A percentile compares a stretch with the other conserved stretches of the same genome.
Evolutionary conservation across 2,113 vertebrate genomes (phyloP).

Genomic region (Ochotona curzoniae): DNA sequence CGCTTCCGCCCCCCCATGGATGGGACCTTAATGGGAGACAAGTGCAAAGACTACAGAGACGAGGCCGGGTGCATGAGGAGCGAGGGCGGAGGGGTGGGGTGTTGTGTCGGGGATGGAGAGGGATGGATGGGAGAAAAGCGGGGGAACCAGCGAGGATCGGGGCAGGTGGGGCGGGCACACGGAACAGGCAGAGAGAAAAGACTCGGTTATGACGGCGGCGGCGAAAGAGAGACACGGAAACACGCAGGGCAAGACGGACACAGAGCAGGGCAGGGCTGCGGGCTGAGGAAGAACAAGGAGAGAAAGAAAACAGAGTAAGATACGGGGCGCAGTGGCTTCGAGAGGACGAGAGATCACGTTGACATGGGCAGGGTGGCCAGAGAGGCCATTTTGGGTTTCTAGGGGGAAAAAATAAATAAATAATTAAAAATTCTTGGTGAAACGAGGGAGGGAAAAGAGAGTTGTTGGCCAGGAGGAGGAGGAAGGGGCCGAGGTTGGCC

Average conservation of each 20-base stretch:
- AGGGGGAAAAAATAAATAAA: constrained; percentile 35
- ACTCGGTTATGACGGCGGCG: constrained; percentile 61
- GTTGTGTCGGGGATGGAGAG: not conserved
- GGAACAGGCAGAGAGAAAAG: constrained; percentile 57
- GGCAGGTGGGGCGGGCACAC: not conserved
- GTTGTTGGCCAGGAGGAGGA: constrained; percentile 80
- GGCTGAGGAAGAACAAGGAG: constrained; percentile 18
- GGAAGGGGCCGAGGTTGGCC: constrained; percentile 80
- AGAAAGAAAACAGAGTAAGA: constrained; percentile 54
- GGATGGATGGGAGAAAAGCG: constrained; percentile 33
- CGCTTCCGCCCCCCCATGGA: constrained; percentile 89
- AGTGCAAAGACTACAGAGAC: constrained; percentile 90
- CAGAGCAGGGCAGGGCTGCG: constrained; percentile 22
- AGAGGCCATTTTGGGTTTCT: constrained; percentile 50
- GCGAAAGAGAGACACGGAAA: not conserved
- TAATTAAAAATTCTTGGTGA: not conserved
- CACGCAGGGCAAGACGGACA: constrained; percentile 46
- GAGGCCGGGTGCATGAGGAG: constrained; percentile 85
- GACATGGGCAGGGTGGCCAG: constrained; percentile 78
- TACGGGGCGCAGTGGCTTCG: constrained; percentile 71
- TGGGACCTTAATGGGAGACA: constrained; percentile 91
- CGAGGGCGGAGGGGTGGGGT: constrained; percentile 34
- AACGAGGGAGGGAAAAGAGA: no score
- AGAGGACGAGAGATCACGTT: constrained; percentile 62
- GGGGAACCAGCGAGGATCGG: not conserved